phyloP scores from a whole-genome alignment of 1,140 invertebrate species.

The Hydropsyche tenuis region DNA sequence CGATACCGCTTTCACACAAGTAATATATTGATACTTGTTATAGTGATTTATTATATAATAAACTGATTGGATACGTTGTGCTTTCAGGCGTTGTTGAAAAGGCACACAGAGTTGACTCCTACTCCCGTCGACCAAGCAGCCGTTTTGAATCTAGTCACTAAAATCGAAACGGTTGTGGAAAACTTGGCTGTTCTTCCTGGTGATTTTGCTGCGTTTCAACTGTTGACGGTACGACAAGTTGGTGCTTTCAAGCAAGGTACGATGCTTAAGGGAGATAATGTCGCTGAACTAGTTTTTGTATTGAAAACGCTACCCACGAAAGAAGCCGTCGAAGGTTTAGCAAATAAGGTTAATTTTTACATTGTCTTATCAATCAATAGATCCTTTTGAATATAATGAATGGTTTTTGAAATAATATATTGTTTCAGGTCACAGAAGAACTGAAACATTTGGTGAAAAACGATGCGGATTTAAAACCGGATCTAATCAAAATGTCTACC shows the following conservation, averaged over 20 bases:
- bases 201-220: slow-evolving; percentile 94
- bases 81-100: slow-evolving; percentile 82
- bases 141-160: slow-evolving; percentile 90
- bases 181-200: slow-evolving; percentile 92
- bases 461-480: slow-evolving; percentile 66
- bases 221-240: slow-evolving; percentile 94
- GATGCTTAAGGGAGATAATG: slow-evolving; percentile 93
- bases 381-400: no score
- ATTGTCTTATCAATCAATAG: no score
- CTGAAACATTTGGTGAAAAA: slow-evolving; percentile 73
- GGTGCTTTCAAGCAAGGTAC: slow-evolving; percentile 98
- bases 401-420: no score
- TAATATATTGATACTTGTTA: slow-evolving; percentile 53
- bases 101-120: slow-evolving; percentile 89
- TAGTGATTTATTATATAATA: no score
- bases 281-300: slow-evolving; percentile 97
- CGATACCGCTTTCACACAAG: slow-evolving; percentile 83
- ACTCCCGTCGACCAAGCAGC: slow-evolving; percentile 88
- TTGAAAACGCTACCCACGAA: slow-evolving; percentile 97
- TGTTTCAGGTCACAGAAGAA: slow-evolving; percentile 68
- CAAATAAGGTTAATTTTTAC: slow-evolving; percentile 71
- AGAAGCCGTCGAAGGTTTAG: slow-evolving; percentile 90
- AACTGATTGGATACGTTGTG: slow-evolving; percentile 9
- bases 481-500: slow-evolving; percentile 67
- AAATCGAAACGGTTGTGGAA: slow-evolving; percentile 90